A percentile compares a stretch with the other conserved stretches of the same genome.
These are phyloP conservation scores for Nomia melanderi DNA, from an alignment of 1,140 invertebrate species.

Conservation along the genomic window DNA sequence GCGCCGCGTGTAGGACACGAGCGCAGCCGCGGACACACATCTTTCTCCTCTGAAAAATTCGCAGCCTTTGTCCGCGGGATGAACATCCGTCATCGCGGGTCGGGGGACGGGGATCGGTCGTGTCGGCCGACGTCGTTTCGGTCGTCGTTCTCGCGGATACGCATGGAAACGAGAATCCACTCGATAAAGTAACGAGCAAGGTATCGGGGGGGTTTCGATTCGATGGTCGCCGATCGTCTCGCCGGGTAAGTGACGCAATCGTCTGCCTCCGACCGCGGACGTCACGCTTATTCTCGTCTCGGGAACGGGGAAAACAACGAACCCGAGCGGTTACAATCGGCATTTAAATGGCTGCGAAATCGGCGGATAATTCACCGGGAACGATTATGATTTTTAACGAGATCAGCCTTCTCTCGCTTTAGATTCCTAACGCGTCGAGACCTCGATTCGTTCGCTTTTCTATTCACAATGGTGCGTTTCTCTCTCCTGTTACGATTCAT, in stretches of 20 bases:
- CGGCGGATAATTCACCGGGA: too few relatives aligned
- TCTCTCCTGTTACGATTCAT: too few relatives aligned
- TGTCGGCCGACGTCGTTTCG: background rate
- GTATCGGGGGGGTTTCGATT: background rate
- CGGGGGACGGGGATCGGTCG: background rate
- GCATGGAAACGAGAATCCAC: background rate
- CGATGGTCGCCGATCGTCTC: background rate
- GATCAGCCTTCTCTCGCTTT: too few relatives aligned
- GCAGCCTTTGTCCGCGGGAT: conserved; percentile 50
- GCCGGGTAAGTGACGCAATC: background rate
- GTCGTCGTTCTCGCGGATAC: too few relatives aligned
- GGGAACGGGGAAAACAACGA: background rate
- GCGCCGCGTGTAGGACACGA: conserved; percentile 65
- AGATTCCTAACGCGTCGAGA: too few relatives aligned
- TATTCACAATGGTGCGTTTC: too few relatives aligned
- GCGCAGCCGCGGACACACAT: conserved; percentile 53
- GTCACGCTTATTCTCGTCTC: background rate
- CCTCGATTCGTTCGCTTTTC: too few relatives aligned
- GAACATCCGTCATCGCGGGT: conserved; percentile 6
- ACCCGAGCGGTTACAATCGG: background rate
- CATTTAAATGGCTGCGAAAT: background rate
- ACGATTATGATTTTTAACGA: too few relatives aligned
- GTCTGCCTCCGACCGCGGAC: background rate
- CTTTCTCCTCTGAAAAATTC: conserved; percentile 41
- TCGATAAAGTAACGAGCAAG: too few relatives aligned